phyloP scores from a whole-genome alignment of 2,888 invertebrate genomes.

The Elegia similella region DNA sequence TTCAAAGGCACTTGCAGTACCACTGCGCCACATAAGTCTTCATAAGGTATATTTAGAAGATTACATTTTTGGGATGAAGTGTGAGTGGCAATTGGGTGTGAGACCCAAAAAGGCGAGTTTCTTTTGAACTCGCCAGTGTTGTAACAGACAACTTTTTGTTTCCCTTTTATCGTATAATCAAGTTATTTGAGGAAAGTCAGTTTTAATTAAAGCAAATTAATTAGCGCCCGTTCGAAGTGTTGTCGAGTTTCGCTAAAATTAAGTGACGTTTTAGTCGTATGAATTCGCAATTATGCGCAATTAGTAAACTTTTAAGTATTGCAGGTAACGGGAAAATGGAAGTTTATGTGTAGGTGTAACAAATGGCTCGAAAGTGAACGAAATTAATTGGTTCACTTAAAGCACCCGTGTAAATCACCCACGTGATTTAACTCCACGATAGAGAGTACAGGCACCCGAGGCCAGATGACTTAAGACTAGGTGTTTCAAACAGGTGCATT shows the following conservation, averaged over 20 bases:
- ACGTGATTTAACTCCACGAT: no score
- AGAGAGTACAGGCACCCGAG: no score
- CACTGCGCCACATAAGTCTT: no score
- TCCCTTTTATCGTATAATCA: slow-evolving; percentile 25
- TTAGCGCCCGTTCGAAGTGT: slow-evolving; percentile 9
- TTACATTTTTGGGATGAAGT: no score
- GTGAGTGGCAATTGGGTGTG: neutral
- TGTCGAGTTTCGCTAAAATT: neutral
- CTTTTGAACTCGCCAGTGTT: slow-evolving; percentile 23
- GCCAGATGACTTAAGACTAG: no score
- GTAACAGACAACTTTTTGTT: slow-evolving; percentile 25
- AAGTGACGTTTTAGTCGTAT: slow-evolving; percentile 4
- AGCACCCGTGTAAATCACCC: no score
- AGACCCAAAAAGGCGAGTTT: slow-evolving; percentile 14
- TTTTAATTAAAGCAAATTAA: slow-evolving; percentile 20
- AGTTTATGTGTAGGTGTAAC: neutral
- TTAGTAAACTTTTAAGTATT: neutral
- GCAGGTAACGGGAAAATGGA: neutral
- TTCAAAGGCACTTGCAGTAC: no score
- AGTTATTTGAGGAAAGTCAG: slow-evolving; percentile 29
- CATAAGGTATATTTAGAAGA: no score
- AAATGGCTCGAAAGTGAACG: no score
- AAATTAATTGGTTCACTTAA: no score
- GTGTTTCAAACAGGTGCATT: no score
- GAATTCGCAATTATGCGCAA: slow-evolving; percentile 2